Base-by-base conservation (phyloP, 2,888 invertebrate species). In the Dolichopus griseipennis region DNA sequence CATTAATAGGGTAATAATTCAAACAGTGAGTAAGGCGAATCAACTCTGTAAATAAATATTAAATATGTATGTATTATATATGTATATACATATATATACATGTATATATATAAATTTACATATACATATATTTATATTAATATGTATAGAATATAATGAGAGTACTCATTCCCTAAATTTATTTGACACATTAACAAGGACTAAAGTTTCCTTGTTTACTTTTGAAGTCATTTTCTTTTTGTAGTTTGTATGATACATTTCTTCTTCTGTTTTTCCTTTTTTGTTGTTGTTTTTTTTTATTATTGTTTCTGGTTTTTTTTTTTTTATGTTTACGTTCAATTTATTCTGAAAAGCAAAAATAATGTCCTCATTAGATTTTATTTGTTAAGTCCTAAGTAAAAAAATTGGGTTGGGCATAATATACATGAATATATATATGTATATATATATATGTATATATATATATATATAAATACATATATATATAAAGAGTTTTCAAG, bases 101-200 rank as follows among this genome's bases (percentile, higher is more conserved):
- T n/a, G 18, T 52, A 52, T 6, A 18, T 15, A 2, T 52, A 52
- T 52, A 52, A 12, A 52, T 52, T 37, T 18, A 52, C 6, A 52
- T n/a, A 37, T 37, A 37, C 18, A 52, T 18, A n/a, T 52, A n/a
- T 18, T 43, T 43, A 43, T 43, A 3, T 43, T 43, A 43, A 15
- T 52, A 52, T 37, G 37, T 12, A 37, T 27, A 41, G 2, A 41
- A 12, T 18, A 18, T 52, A 52, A 15, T 52, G 18, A 52, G 18
- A 52, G 18, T 18, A 18, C 52, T 52, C 52, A 52, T 52, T 52
- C 52, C 52, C 52, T 52, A 52, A 52, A 52, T 52, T 52, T 52
- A 52, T 52, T 52, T 52, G 52, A 52, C 52, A 52, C 52, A 52
- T 52, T 52, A 52, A n/a, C 52, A 52, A 52, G 52, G 52, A 52